A percentile compares a stretch with the other conserved stretches of the same genome.
Evolutionary conservation across 2,797 vertebrate genomes (phyloP).

Genomic region (Dromococcyx pavoninus): DNA sequence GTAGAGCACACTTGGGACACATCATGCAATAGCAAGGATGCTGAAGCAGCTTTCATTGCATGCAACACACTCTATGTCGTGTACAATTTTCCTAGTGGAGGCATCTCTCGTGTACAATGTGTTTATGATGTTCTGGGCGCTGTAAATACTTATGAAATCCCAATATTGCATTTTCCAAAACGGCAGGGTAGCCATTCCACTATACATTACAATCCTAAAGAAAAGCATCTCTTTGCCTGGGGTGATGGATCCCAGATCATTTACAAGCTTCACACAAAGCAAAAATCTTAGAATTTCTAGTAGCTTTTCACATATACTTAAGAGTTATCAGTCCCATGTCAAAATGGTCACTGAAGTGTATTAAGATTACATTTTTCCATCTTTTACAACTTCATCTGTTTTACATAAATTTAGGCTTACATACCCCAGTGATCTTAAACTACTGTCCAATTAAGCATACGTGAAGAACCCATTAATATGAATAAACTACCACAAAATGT

Average conservation of each 20-base stretch:
- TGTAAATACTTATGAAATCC: constrained; percentile 72
- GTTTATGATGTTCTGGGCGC: constrained; percentile 84
- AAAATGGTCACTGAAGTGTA: background rate
- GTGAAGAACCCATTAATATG: background rate
- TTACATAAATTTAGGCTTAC: background rate
- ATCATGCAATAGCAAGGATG: constrained; percentile 83
- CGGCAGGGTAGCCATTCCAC: constrained; percentile 86
- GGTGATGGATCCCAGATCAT: constrained; percentile 92
- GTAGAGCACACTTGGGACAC: constrained; percentile 90
- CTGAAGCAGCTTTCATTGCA: constrained; percentile 90
- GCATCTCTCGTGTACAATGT: constrained; percentile 86
- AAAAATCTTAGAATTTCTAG: constrained; percentile 27
- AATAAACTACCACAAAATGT: background rate
- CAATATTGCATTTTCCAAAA: constrained; percentile 86
- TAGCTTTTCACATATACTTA: background rate
- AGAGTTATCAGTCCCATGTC: background rate
- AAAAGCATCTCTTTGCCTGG: constrained; percentile 91
- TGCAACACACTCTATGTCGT: constrained; percentile 92
- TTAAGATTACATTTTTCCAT: background rate
- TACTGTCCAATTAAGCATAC: background rate
- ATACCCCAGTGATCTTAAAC: background rate
- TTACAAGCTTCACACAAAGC: constrained; percentile 85
- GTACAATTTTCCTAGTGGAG: constrained; percentile 84
- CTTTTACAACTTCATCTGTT: background rate
- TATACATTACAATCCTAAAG: constrained; percentile 88